These are phyloP conservation scores for Caenorhabditis sp. DNA, from an alignment of 2,888 invertebrate species.

Conservation along the genomic window DNA sequence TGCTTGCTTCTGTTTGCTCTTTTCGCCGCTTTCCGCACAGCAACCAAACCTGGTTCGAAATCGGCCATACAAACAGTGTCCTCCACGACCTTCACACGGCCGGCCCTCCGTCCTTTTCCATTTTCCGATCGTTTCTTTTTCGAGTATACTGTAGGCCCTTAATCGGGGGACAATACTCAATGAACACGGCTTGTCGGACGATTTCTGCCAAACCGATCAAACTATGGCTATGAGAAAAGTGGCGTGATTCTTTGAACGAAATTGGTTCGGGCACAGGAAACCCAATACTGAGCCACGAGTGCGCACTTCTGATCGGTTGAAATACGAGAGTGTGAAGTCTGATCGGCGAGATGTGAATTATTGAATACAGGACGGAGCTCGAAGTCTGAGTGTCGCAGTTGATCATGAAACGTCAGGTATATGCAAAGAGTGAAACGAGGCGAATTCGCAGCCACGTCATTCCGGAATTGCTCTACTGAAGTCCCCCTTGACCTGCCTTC, in stretches of 20 bases:
- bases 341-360: conserved; percentile 8
- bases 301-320: background rate
- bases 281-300: background rate
- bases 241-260: conserved; percentile 39
- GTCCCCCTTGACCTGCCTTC: background rate
- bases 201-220: conserved; percentile 3
- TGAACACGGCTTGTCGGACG: conserved; percentile 7
- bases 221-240: conserved; percentile 3
- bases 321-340: background rate
- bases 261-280: conserved; percentile 3
- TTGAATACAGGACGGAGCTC: background rate
- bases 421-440: too few species aligned
- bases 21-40: background rate
- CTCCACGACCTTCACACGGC: background rate
- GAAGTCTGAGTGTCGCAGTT: too few species aligned
- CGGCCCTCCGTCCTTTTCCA: background rate
- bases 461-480: background rate
- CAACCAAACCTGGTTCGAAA: conserved; percentile 30
- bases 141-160: conserved; percentile 16
- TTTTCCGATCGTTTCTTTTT: conserved; percentile 3
- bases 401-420: background rate
- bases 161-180: conserved; percentile 22
- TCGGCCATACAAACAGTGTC: conserved; percentile 19
- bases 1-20: conserved; percentile 15
- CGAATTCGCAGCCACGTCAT: background rate